Conservation (phyloP, 2,113 vertebrate genomes). For the Nestor notabilis region DNA sequence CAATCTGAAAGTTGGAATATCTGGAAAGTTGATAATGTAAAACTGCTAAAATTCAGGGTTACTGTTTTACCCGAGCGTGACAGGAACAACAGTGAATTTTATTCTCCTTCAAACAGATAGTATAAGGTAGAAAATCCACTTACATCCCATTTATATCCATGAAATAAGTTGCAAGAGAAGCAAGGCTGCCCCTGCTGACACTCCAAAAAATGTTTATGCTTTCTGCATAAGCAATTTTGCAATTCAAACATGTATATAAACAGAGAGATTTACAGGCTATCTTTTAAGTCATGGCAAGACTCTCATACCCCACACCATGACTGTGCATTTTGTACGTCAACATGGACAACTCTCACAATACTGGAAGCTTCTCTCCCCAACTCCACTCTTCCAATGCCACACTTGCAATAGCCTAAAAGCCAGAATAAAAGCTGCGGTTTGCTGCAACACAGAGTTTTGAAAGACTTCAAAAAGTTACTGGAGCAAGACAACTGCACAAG, state of each 20-base stretch:
- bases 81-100: neutral
- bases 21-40: neutral
- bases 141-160: neutral
- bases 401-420: neutral
- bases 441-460: neutral
- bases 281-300: neutral
- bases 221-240: neutral
- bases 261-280: neutral
- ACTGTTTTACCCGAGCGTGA: neutral
- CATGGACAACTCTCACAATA: neutral
- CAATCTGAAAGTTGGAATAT: neutral
- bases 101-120: neutral
- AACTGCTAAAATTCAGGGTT: neutral
- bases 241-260: neutral
- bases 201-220: neutral
- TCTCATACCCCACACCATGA: neutral
- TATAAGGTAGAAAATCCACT: constrained; percentile 18
- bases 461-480: constrained; percentile 51
- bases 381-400: neutral
- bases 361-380: neutral
- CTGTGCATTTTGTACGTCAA: rapidly evolving
- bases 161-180: neutral
- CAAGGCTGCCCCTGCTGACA: neutral
- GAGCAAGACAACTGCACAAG: neutral
- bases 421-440: neutral